Evolutionary conservation across 2,113 vertebrate species (phyloP).

Genomic region (Boulengerochromis microlepis): DNA sequence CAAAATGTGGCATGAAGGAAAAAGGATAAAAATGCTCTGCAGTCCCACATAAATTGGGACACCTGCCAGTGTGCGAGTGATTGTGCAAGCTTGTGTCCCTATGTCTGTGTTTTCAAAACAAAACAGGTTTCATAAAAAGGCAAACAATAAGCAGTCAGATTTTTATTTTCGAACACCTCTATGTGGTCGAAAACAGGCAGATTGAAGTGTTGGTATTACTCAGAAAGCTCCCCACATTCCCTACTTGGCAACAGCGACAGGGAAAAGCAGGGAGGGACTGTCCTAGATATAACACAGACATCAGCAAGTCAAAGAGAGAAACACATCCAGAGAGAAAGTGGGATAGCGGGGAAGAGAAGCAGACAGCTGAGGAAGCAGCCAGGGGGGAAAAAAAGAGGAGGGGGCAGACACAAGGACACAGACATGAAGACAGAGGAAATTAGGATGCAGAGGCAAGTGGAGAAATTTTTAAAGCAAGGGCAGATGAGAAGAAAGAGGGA

Average conservation of each 20-base stretch:
- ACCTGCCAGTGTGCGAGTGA: background rate
- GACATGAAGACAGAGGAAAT: background rate
- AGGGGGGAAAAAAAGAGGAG: background rate
- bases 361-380: background rate
- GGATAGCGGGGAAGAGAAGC: background rate
- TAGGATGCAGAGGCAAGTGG: background rate
- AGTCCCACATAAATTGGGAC: background rate
- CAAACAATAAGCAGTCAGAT: background rate
- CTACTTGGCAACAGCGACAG: background rate
- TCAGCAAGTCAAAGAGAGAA: background rate
- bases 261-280: background rate
- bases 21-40: background rate
- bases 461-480: background rate
- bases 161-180: background rate
- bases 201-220: background rate
- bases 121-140: background rate
- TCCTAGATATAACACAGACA: slow-evolving; percentile 21
- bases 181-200: background rate
- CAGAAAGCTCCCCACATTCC: background rate
- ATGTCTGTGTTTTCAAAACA: background rate
- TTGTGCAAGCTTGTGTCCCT: background rate
- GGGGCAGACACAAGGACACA: background rate
- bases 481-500: background rate
- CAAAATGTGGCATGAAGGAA: background rate
- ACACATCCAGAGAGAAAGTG: background rate